Conservation (phyloP, 2,888 invertebrate species). For the Mimas tiliae region DNA sequence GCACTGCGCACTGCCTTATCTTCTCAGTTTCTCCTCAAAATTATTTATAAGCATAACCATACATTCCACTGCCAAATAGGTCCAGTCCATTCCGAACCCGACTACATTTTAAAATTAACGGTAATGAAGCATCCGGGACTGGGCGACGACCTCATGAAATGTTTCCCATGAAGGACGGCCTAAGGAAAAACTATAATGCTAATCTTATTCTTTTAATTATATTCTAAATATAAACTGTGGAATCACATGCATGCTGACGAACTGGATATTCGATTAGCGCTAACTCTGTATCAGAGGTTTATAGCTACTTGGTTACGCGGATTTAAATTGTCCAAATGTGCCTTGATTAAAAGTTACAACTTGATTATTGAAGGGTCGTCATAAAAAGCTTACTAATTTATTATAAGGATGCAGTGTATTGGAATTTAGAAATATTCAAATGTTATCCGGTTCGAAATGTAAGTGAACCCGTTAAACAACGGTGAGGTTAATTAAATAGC, state of each 20-base stretch:
- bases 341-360: slow-evolving; percentile 31
- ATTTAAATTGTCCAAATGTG: slow-evolving; percentile 32
- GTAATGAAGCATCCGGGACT: slow-evolving; percentile 35
- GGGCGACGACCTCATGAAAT: slow-evolving; percentile 45
- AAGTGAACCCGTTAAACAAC: slow-evolving; percentile 13
- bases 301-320: slow-evolving; percentile 68
- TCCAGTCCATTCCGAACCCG: slow-evolving; percentile 44
- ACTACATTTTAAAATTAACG: slow-evolving; percentile 37
- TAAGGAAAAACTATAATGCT: slow-evolving; percentile 44
- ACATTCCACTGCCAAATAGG: slow-evolving; percentile 71
- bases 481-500: slow-evolving; percentile 12
- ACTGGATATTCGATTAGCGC: slow-evolving; percentile 54
- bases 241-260: slow-evolving; percentile 63
- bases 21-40: slow-evolving; percentile 62
- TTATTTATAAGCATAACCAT: slow-evolving; percentile 66
- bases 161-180: slow-evolving; percentile 52
- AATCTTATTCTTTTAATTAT: slow-evolving; percentile 47
- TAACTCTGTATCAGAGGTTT: slow-evolving; percentile 53
- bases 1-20: slow-evolving; percentile 78
- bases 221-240: slow-evolving; percentile 42
- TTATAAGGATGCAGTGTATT: background rate
- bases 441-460: background rate
- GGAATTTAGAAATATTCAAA: slow-evolving; percentile 1
- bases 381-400: slow-evolving; percentile 7
- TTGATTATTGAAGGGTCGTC: slow-evolving; percentile 30